Conservation (phyloP, 2,797 vertebrate genomes). For the Sebastes aleutianus region DNA sequence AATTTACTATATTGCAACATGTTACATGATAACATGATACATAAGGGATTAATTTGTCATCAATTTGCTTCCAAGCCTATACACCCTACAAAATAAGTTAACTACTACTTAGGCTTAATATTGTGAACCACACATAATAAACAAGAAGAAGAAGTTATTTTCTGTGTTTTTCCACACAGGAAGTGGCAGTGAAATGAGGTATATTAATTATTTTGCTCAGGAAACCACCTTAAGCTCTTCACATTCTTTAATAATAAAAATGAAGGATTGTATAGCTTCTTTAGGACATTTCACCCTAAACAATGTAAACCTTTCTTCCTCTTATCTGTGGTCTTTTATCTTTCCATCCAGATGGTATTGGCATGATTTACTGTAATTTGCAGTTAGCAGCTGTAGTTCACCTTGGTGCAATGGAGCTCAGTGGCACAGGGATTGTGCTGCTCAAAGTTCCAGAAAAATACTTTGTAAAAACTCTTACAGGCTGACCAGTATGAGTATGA, state of each 20-base stretch:
- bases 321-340: not conserved
- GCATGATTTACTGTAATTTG: conserved; percentile 2
- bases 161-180: not conserved
- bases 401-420: not conserved
- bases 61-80: not conserved
- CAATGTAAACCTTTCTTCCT: not conserved
- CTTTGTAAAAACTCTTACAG: not conserved
- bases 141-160: not conserved
- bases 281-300: not conserved
- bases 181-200: not conserved
- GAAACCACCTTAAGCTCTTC: not conserved
- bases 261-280: not conserved
- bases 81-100: not conserved
- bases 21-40: too few relatives aligned
- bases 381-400: not conserved
- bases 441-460: not conserved
- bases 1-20: not conserved
- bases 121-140: not conserved
- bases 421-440: not conserved
- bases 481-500: not conserved
- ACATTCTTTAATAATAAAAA: not conserved
- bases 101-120: not conserved
- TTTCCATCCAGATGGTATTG: not conserved
- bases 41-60: not conserved
- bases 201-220: not conserved